These are phyloP conservation scores for Troides aeacus DNA, from an alignment of 2,888 invertebrate genomes.

Conservation along the genomic window DNA sequence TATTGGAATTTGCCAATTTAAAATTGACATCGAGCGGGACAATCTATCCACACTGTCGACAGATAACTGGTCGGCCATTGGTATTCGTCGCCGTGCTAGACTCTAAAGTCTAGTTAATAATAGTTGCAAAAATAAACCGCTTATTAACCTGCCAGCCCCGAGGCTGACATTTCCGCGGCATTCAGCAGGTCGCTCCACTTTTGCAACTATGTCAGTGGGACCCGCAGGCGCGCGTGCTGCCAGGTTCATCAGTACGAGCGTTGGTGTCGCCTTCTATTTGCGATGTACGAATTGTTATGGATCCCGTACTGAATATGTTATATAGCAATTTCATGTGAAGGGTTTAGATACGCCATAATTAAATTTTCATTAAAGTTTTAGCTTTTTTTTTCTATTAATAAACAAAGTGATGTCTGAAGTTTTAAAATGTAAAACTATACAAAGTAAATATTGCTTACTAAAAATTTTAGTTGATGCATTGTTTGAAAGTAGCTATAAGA, in stretches of 20 bases:
- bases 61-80: conserved; percentile 9
- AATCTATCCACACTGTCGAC: too few relatives aligned
- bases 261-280: not conserved
- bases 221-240: conserved; percentile 2
- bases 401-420: too few relatives aligned
- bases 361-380: too few relatives aligned
- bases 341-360: too few relatives aligned
- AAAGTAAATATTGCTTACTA: too few relatives aligned
- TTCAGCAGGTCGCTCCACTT: conserved; percentile 21
- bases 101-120: conserved; percentile 11
- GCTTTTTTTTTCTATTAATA: too few relatives aligned
- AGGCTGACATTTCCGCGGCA: conserved; percentile 21
- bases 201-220: conserved; percentile 25
- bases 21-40: too few relatives aligned
- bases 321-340: too few relatives aligned
- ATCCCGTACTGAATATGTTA: not conserved
- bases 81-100: conserved; percentile 4
- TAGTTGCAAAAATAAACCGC: conserved; percentile 20
- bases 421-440: too few relatives aligned
- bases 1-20: too few relatives aligned
- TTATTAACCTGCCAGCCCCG: conserved; percentile 17
- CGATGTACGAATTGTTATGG: not conserved
- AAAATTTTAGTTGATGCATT: too few relatives aligned
- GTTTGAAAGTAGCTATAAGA: too few relatives aligned
- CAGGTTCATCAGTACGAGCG: conserved; percentile 5